Conservation (phyloP, 2,888 invertebrate genomes). For the Octodonta nipae region DNA sequence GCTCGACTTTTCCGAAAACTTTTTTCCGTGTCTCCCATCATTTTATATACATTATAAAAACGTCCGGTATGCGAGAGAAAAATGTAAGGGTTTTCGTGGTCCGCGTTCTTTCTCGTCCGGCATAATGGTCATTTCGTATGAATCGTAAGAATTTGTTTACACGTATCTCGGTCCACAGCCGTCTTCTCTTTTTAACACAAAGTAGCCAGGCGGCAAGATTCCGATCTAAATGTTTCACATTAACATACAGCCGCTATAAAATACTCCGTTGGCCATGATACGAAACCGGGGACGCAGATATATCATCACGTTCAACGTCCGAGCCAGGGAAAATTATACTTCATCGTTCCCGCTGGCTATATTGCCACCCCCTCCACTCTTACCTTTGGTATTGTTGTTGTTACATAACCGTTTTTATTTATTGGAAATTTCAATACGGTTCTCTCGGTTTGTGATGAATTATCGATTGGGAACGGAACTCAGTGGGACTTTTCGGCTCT, state of each 20-base stretch:
- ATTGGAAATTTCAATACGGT: conserved; percentile 16
- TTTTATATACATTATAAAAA: not conserved
- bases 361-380: too few relatives aligned
- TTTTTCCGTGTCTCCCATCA: not conserved
- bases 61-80: not conserved
- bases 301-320: conserved; percentile 1
- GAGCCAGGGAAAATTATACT: conserved; percentile 20
- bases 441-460: too few relatives aligned
- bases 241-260: conserved; percentile 33
- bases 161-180: not conserved
- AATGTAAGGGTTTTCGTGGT: not conserved
- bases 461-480: too few relatives aligned
- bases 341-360: conserved; percentile 16
- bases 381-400: too few relatives aligned
- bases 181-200: not conserved
- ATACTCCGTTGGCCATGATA: conserved; percentile 19
- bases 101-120: too few relatives aligned
- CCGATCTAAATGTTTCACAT: conserved; percentile 37
- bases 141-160: conserved; percentile 2
- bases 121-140: conserved; percentile 1
- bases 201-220: conserved; percentile 30
- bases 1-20: not conserved
- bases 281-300: conserved; percentile 14
- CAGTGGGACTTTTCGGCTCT: too few relatives aligned
- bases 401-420: conserved; percentile 21